Base-by-base conservation (phyloP, 2,797 vertebrate genomes). In the Pangasius larnaudii region DNA sequence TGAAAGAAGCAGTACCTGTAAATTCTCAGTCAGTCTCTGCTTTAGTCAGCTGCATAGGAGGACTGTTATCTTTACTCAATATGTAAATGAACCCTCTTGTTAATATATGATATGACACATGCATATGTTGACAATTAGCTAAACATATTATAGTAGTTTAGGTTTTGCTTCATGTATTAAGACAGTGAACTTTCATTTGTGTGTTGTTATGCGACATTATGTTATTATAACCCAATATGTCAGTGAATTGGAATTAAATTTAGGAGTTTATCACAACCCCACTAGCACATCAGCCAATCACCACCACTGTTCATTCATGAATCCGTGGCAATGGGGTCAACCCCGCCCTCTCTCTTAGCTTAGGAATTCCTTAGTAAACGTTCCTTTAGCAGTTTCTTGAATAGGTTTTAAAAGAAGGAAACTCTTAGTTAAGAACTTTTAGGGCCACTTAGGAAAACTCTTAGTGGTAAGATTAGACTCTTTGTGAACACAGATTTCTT, bases 381-480 rank as follows among this genome's bases (percentile, higher is more conserved):
- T 69, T 84, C 22, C 53, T 67, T 84, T 67, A 46, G 59, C 80
- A 65, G 39, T 42, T 81, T 80, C 19, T 80, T 84, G 63, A 84
- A 84, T 84, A 65, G 82, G 61, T 51, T 84, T 84, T 84, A 36
- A 84, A 56, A 84, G 83, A 84, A 71, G 63, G n/a, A 67, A 84
- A 49, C 16, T 65, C 36, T 65, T 71, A 53, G 30, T 69, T 53
- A 53, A 71, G 65, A 71, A 84, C 83, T 69, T 84, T 84, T 71
- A 84, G 83, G 67, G 42, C 2, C 61, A 84, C 82, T 84, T 84
- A 65, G 61, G 39, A 51, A 84, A 84, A 84, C 46, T 67, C 81
- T 49, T 51, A 30, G 61, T 83, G 59, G 63, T 84, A 33, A 51
- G 65, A 84, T 65, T 69, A 67, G 46, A 49, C 42, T 30, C 82